These are phyloP conservation scores for Stenchaetothrips biformis DNA, from an alignment of 2,888 invertebrate genomes.

Conservation along the genomic window DNA sequence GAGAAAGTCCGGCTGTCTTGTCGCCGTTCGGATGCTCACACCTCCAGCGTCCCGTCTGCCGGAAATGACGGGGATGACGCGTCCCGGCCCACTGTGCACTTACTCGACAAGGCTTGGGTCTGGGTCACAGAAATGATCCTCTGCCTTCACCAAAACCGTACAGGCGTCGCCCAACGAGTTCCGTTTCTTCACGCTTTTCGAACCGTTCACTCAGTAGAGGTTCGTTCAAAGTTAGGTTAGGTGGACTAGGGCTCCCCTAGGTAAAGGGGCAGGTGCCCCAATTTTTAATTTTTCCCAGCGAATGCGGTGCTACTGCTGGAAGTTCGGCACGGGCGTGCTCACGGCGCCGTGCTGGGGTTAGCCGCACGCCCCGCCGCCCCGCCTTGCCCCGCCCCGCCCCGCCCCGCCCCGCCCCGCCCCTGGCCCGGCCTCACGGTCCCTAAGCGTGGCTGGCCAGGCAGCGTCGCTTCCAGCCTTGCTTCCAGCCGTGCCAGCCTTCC, in stretches of 20 bases:
- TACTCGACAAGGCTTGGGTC: too few relatives aligned
- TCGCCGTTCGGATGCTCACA: too few relatives aligned
- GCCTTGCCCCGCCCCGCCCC: neutral
- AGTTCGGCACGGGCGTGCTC: neutral
- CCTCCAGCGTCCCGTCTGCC: too few relatives aligned
- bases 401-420: conserved; percentile 2
- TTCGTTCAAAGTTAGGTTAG: too few relatives aligned
- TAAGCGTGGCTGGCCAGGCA: neutral
- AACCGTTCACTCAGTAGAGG: too few relatives aligned
- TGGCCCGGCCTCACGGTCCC: neutral
- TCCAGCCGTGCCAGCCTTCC: neutral
- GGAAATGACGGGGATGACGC: too few relatives aligned
- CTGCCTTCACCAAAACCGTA: too few relatives aligned
- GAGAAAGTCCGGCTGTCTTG: too few relatives aligned
- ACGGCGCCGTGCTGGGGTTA: neutral
- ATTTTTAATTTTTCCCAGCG: neutral
- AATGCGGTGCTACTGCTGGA: neutral
- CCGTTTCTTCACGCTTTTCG: too few relatives aligned
- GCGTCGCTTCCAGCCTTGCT: neutral
- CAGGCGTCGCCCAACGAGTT: too few relatives aligned
- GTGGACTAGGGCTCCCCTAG: neutral
- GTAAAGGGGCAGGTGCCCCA: neutral
- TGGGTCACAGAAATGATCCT: too few relatives aligned
- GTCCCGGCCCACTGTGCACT: too few relatives aligned
- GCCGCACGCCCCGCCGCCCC: neutral